phyloP scores from a whole-genome alignment of 2,888 invertebrate species.

The Meteorus cinctellus region DNA sequence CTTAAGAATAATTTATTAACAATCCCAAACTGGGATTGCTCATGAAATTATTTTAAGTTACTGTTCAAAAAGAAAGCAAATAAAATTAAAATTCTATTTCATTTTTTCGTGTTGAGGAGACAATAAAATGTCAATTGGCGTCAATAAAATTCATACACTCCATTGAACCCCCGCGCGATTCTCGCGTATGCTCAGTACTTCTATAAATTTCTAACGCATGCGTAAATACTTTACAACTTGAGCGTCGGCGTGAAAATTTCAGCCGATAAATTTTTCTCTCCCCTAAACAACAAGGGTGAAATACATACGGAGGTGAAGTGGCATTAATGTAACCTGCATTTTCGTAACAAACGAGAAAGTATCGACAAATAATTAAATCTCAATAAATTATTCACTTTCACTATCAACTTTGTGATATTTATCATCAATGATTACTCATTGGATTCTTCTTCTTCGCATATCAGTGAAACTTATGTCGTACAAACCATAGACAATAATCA shows the following conservation, averaged over 20 bases:
- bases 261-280: not conserved
- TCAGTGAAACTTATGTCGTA: not conserved
- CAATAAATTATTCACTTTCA: not conserved
- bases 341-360: not conserved
- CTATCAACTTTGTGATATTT: too few relatives aligned
- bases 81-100: too few relatives aligned
- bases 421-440: too few relatives aligned
- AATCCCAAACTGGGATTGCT: too few relatives aligned
- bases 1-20: too few relatives aligned
- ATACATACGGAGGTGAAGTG: not conserved
- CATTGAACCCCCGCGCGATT: not conserved
- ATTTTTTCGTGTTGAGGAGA: too few relatives aligned
- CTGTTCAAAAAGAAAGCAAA: too few relatives aligned
- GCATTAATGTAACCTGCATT: not conserved
- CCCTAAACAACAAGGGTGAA: not conserved
- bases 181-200: not conserved
- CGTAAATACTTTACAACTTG: not conserved
- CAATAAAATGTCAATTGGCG: too few relatives aligned
- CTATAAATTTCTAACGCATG: not conserved
- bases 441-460: not conserved
- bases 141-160: not conserved
- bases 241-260: conserved; percentile 7
- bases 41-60: too few relatives aligned
- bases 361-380: not conserved
- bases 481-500: not conserved